Percentiles rank a stretch among this genome's conserved stretches.
phyloP scores from a whole-genome alignment of 2,797 vertebrate species.

The Enteromius paludinosus region DNA sequence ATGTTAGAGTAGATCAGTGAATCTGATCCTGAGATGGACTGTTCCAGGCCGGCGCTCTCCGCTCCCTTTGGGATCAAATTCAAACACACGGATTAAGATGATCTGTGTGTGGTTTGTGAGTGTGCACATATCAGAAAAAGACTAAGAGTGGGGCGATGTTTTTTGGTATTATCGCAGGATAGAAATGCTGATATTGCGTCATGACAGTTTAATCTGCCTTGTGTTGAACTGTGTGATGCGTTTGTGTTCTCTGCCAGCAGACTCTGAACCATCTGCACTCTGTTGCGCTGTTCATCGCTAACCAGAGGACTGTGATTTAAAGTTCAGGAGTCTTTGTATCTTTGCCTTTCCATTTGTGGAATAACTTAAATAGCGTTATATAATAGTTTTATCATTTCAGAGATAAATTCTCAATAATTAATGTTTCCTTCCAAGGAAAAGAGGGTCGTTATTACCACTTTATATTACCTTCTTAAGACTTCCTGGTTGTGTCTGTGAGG shows the following conservation, averaged over 20 bases:
- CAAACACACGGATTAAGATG: conserved; percentile 40
- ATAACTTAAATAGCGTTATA: conserved; percentile 5
- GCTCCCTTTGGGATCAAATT: conserved; percentile 28
- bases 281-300: not conserved
- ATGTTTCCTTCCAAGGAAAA: conserved; percentile 16
- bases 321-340: conserved; percentile 21
- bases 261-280: conserved; percentile 4
- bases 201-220: conserved; percentile 30
- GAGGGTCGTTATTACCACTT: not conserved
- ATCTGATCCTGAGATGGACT: conserved; percentile 38
- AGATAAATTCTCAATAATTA: not conserved
- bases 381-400: conserved; percentile 13
- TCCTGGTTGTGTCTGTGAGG: not conserved
- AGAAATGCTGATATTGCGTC: conserved; percentile 41
- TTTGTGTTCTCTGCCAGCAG: not conserved
- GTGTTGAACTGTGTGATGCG: conserved; percentile 4
- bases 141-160: not conserved
- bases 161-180: conserved; percentile 26
- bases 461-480: conserved; percentile 16
- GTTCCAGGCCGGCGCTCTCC: conserved; percentile 19
- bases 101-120: conserved; percentile 26
- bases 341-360: not conserved
- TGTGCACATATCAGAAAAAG: conserved; percentile 26
- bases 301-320: not conserved
- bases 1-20: conserved; percentile 35